Base-by-base conservation (phyloP, 2,113 vertebrate genomes). In the Bufo gargarizans region DNA sequence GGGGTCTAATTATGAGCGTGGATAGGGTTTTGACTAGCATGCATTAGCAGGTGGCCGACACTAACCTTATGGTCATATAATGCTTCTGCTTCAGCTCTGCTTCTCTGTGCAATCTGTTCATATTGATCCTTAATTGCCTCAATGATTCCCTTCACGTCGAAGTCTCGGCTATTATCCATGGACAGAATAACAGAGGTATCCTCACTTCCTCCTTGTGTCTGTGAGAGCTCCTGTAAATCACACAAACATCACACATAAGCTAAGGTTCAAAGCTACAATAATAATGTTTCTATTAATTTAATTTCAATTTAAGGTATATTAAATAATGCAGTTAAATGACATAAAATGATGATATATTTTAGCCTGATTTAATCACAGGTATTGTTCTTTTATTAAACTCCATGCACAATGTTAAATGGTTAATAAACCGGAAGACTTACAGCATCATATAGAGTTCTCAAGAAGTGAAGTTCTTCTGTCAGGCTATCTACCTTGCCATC, bases 121-220 rank as follows among this genome's bases (percentile, higher is more conserved):
- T 97, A 97, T 91, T 97, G 96, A 77, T 89, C 85, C 3, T 92
- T 93, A 83, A 97, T 94, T 82, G 96, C 96, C 4, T 93, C 84
- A 1, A 97, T 95, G 53, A 97, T 95, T 72, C 94, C 0, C 0
- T 96, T 94, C 93, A 97, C 94, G 90, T 97, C 94, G 81, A 97
- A 93, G 77, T 80, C 90, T 10, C 96, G 94, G 92, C 93, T 96
- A 92, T 97, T 97, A 94, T 97, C 96, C 96, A 97, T 97, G 91
- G 96, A 96, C 85, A 97, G 94, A 13, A 97, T 3, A 20, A 97
- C 96, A 0, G 93, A 97, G 77, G 96, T 97, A 84, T 98, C 95
- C 22, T 81, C 86, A 55, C 94, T 88, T 90, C 92, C 94, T 90
- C 93, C 47, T 81, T 97, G 96, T 74, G 95, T 90, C 91, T 97